Evolutionary conservation across 1,140 invertebrate species (phyloP), one percentile per base, ranked within the genome.

Genomic region (Zaprionus lachaisei): DNA sequence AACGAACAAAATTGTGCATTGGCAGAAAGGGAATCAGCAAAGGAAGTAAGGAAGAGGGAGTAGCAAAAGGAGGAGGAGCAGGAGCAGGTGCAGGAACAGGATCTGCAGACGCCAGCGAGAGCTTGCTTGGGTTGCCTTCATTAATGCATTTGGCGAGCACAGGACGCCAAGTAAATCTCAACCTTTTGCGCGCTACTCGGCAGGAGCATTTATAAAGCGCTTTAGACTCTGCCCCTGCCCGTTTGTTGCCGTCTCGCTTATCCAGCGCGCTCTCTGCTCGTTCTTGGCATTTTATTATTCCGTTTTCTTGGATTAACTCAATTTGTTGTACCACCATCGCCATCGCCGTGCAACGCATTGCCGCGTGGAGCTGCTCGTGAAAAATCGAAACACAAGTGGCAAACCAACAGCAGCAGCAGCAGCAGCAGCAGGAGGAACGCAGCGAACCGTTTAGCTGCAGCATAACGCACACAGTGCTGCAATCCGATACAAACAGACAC

Each of bases 271-370:
- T 58, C 55, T 44, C 17, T 11, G 68, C 47, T 68, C 44, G 28
- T 22, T 70, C 70, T 64, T 64, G 73, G 61, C 63, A 76, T 82
- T 90, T 90, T 90, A 90, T 90, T 90, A 90, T 90, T 91, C 85
- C 86, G 85, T 90, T 90, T 90, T 83, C 86, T 91, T 87, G 87
- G 83, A 91, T 91, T 91, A 86, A 91, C 87, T 91, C 87, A 91
- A 91, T 91, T 91, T 91, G 83, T 91, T 89, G 77, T 66, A 83
- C 78, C 83, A 72, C 65, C 57, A 44, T 20, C 56, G 63, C 12
- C 75, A 41, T 41, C 1, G 76, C 41, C 57, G 63, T 54, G 63
- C 37, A 31, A 69, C 62, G 54, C 58, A 69, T 66, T 26, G 31
- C 17, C 51, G 63, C 34, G 60, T 55, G 28, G 56, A 54, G 37